A percentile compares a stretch with the other conserved stretches of the same genome.
Conservation (phyloP, 2,888 invertebrate genomes). For the Diploptera punctata region DNA sequence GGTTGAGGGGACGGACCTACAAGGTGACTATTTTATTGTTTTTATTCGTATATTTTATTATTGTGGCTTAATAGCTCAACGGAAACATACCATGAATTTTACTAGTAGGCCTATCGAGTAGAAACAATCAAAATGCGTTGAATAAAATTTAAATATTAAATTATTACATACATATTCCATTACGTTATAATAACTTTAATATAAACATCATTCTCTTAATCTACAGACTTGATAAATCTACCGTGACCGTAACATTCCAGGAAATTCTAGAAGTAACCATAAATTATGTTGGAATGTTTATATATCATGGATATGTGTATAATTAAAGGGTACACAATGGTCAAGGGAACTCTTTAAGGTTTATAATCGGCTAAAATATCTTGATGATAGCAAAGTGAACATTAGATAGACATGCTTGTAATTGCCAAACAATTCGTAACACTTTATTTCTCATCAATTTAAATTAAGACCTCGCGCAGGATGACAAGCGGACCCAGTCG, state of each 20-base stretch:
- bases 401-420: neutral
- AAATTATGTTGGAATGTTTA: neutral
- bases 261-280: neutral
- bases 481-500: neutral
- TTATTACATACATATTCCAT: no score
- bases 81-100: no score
- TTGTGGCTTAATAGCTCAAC: no score
- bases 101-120: no score
- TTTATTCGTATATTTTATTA: no score
- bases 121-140: no score
- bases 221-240: no score
- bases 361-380: neutral
- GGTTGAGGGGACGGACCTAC: no score
- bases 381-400: neutral
- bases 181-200: no score
- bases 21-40: no score
- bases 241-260: neutral
- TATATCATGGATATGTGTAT: neutral
- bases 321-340: neutral
- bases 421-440: slow-evolving; percentile 19
- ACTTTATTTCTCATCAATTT: slow-evolving; percentile 29
- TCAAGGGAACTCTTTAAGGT: neutral
- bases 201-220: no score
- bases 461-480: slow-evolving; percentile 1
- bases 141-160: no score